These are phyloP conservation scores for Ganaspis sp. DNA, from an alignment of 1,140 invertebrate genomes.

Conservation along the genomic window DNA sequence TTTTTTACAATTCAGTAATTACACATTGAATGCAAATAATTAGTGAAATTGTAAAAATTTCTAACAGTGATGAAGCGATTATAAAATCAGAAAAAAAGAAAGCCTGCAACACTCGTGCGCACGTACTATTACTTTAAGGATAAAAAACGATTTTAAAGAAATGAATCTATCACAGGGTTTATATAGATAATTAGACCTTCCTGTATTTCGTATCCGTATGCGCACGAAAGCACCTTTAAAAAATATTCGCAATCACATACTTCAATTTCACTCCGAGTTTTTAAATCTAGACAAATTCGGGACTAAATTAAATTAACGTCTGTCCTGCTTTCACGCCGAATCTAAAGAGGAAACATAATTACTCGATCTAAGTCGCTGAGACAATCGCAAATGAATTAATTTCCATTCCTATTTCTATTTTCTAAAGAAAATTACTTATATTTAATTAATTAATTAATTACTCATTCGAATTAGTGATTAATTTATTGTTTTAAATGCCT, in stretches of 20 bases:
- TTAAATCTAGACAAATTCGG: background rate
- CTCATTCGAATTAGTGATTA: too few species aligned
- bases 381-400: background rate
- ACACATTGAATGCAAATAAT: too few species aligned
- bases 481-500: too few species aligned
- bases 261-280: conserved; percentile 11
- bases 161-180: conserved; percentile 56
- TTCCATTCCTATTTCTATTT: too few species aligned
- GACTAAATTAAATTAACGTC: background rate
- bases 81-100: background rate
- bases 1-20: too few species aligned
- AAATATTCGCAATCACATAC: background rate
- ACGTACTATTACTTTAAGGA: background rate
- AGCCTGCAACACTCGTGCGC: background rate
- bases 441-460: too few species aligned
- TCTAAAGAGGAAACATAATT: background rate
- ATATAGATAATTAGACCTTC: conserved; percentile 52
- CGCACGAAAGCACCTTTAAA: conserved; percentile 44
- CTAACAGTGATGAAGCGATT: background rate
- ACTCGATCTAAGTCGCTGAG: background rate
- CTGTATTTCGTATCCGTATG: conserved; percentile 44
- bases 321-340: background rate
- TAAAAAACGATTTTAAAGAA: conserved; percentile 32
- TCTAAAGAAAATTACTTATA: too few species aligned
- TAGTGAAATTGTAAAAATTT: background rate